phyloP scores from a whole-genome alignment of 2,888 invertebrate species.

The Tenthredo amoena region DNA sequence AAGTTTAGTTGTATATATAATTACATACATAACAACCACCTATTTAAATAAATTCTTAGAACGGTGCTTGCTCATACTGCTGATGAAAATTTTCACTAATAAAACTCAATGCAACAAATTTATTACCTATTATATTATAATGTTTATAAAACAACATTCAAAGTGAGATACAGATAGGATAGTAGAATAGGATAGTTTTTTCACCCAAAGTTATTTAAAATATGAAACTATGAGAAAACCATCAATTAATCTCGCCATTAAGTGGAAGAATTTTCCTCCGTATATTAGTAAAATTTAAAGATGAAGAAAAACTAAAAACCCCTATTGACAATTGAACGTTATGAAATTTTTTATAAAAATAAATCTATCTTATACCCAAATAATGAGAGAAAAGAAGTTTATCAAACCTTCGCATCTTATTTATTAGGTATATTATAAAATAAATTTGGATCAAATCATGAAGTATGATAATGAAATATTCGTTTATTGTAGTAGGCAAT shows the following conservation, averaged over 20 bases:
- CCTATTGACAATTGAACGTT: slow-evolving; percentile 25
- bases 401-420: background rate
- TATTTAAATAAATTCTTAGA: background rate
- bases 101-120: background rate
- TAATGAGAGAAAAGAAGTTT: background rate
- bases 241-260: background rate
- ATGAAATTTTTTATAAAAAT: slow-evolving; percentile 39
- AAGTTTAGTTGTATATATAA: background rate
- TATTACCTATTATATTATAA: background rate
- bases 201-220: slow-evolving; percentile 56
- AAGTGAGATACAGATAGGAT: slow-evolving; percentile 51
- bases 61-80: background rate
- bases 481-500: slow-evolving; percentile 56
- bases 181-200: slow-evolving; percentile 64
- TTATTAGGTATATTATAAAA: background rate
- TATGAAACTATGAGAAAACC: background rate
- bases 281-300: background rate
- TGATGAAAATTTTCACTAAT: background rate
- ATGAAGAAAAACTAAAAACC: background rate
- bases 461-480: slow-evolving; percentile 4
- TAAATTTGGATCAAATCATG: background rate
- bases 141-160: slow-evolving; percentile 1
- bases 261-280: background rate
- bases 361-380: slow-evolving; percentile 26
- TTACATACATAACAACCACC: slow-evolving; percentile 5